These are phyloP conservation scores for Dromas ardeola DNA, from an alignment of 2,113 vertebrate genomes.

Conservation along the genomic window DNA sequence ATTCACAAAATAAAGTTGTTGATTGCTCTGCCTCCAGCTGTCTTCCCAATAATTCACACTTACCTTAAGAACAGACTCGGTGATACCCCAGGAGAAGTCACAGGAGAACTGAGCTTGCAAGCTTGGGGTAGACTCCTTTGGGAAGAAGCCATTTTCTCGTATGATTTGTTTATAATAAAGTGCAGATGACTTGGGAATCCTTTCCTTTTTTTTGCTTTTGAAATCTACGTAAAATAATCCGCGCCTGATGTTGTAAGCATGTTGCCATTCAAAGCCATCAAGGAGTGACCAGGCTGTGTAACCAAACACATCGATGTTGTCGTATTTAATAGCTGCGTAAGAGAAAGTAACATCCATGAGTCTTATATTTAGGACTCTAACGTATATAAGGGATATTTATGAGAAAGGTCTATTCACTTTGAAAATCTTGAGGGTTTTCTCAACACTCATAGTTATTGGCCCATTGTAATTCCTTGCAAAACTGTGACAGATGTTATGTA, in stretches of 20 bases:
- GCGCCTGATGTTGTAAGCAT: slow-evolving; percentile 81
- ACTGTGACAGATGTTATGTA: neutral
- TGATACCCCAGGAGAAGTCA: slow-evolving; percentile 91
- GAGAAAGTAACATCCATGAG: slow-evolving; percentile 3
- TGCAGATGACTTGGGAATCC: slow-evolving; percentile 89
- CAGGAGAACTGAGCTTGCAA: slow-evolving; percentile 86
- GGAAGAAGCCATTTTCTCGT: slow-evolving; percentile 83
- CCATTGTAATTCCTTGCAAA: neutral
- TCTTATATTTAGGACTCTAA: neutral
- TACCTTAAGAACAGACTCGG: slow-evolving; percentile 91
- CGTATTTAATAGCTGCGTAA: slow-evolving; percentile 82
- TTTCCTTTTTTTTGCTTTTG: slow-evolving; percentile 75
- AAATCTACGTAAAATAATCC: slow-evolving; percentile 93
- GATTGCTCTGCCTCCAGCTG: fast-evolving
- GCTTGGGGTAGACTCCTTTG: slow-evolving; percentile 55
- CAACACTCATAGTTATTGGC: neutral
- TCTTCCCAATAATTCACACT: neutral
- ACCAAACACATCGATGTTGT: slow-evolving; percentile 86
- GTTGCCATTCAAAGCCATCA: slow-evolving; percentile 95
- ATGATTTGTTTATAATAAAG: slow-evolving; percentile 87
- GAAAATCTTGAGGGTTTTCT: neutral
- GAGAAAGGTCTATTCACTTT: neutral
- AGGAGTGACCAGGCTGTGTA: slow-evolving; percentile 93
- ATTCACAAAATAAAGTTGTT: neutral
- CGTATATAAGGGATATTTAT: neutral